Base-by-base conservation (phyloP, 2,797 vertebrate species). In the Typhlichthys eigenmanni region DNA sequence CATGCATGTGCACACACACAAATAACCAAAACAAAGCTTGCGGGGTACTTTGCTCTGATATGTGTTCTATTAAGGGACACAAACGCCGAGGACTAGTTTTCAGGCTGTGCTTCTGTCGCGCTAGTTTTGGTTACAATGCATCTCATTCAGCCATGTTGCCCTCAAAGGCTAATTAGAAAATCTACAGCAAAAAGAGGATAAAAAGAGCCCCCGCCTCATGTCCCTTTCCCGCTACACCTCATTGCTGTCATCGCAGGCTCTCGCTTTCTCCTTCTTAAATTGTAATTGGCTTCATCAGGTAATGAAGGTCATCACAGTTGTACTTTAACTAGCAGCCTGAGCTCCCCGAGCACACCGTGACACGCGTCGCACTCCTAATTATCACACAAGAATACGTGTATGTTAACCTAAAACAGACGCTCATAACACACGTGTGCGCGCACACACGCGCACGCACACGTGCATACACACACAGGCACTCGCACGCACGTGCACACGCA, bases 271-370 rank as follows among this genome's bases (percentile, higher is more conserved):
- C 50, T 73, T 74, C 81, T 76, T 66, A 70, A 68, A 54, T 69
- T 60, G 71, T 86, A 91, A 90, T 84, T 89, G 87, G 74, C 75
- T 83, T 88, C 72, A 79, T 87, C 71, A 74, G 76, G 67, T 84
- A 87, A 91, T 84, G 84, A 91, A 91, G 86, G 90, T 91, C 86
- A 87, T 78, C 68, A 73, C 60, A 71, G 77, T 62, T 46, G 76
- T 52, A 72, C 71, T 79, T 75, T 80, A 78, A 73, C 77, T 64
- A 51, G 66, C 68, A 46, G 80, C 54, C 66, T 49, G 57, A 47
- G 71, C 7, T 7, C 76, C 74, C 80, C 19, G 56, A 77, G 47
- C 9, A 17, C 32, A 64, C 81, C 74, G 63, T 58, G 53, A 11
- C 19, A 46, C 66, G 19, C 66, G 68, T 66, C 67, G 45, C 48